A percentile compares a stretch with the other conserved stretches of the same genome.
Evolutionary conservation across 2,888 invertebrate species (phyloP).

Genomic region (Harpalus rubripes): DNA sequence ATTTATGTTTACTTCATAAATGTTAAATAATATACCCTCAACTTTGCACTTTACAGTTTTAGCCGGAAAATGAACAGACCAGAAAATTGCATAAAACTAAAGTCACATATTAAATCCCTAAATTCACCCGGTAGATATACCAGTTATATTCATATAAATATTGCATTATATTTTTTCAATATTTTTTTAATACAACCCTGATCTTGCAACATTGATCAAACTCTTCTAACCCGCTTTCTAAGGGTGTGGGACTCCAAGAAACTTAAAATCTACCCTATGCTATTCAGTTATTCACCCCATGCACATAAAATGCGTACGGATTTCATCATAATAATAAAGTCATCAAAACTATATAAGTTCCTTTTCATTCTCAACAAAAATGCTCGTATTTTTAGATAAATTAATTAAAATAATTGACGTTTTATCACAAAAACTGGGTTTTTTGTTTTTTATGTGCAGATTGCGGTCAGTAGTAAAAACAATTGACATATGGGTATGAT

Average conservation of each 20-base stretch:
- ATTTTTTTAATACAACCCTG: conserved; percentile 26
- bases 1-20: no score
- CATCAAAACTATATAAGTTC: neutral
- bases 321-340: neutral
- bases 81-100: no score
- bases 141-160: no score
- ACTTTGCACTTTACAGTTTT: no score
- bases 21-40: no score
- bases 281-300: neutral
- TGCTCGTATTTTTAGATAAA: neutral
- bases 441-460: neutral
- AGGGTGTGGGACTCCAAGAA: conserved; percentile 52
- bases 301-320: neutral
- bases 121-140: no score
- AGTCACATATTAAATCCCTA: no score
- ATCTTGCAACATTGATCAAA: conserved; percentile 51
- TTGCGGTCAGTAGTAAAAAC: neutral
- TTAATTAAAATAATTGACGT: conserved; percentile 6
- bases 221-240: conserved; percentile 18
- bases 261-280: neutral
- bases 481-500: neutral
- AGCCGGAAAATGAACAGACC: no score
- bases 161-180: no score
- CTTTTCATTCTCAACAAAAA: neutral
- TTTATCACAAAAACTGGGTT: neutral